Evolutionary conservation across 1,140 invertebrate genomes (phyloP), one percentile per base, ranked within the genome.

Genomic region (Planococcus citri): DNA sequence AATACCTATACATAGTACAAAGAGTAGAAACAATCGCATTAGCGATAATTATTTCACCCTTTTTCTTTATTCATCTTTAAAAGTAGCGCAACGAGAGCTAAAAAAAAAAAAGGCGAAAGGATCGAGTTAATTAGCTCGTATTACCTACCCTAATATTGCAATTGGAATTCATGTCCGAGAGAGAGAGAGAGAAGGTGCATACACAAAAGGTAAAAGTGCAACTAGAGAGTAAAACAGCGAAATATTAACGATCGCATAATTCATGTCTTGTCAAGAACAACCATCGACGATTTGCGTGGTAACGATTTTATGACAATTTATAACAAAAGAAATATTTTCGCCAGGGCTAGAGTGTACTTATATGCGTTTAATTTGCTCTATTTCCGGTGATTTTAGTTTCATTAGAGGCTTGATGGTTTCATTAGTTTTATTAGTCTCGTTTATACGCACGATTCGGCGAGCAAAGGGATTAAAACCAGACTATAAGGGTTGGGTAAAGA

Each of bases 231-330:
- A 51, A 51, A 51, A 51, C 17, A 17, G 6, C 41, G 41, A 51
- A 51, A 51, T 51, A 51, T 51, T 51, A 51, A 51, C 41, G 41
- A 51, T 51, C 41, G 41, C 41, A 51, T 51, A 51, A 51, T 51
- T 51, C 41, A 51, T 51, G 41, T 51, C 41, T 51, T 51, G 41
- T 51, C 41, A 51, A 20, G 41, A 17, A n/a, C n/a, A n/a, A n/a
- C n/a, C n/a, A 33, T 6, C n/a, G 41, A 51, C 3, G 2, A 20
- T 51, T 51, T 51, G 41, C 41, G 41, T 51, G 41, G 41, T 51
- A 17, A 51, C 41, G 6, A 51, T 14, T 51, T 51, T 51, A 51
- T 51, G 41, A 51, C 41, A 51, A 51, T 33, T 51, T 51, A 51
- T 51, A 51, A 51, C 41, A 51, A 51, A 51, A 51, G 41, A 51